Evolutionary conservation across 2,113 vertebrate genomes (phyloP), one percentile per base, ranked within the genome.

Genomic region (Bettongia penicillata): DNA sequence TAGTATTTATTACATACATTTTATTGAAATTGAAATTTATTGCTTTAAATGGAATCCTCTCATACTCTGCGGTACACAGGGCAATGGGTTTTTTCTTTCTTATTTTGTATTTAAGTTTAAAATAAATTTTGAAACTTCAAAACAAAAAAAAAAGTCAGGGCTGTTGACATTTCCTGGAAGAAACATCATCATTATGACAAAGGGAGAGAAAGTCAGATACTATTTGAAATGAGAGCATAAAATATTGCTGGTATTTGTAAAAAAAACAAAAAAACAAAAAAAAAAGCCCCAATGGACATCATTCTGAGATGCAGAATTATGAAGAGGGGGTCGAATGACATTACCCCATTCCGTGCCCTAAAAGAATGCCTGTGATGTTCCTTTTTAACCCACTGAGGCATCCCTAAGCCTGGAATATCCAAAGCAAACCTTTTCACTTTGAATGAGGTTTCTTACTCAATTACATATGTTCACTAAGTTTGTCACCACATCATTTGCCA

Each of bases 191-290:
- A 19, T 51, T 48, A 4, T 57, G 28, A 96, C 22, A n/a, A 96
- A 93, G 57, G 93, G 24, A 96, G 43, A 93, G 53, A 90, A 94
- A 94, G 97, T 84, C 52, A 94, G 14, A 51, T 90, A 50, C 84
- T 96, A 51, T 89, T 95, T 93, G 91, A 94, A 93, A 90, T 95
- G 89, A 53, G 95, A 95, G 93, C 96, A 90, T 94, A 96, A 91
- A 91, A 26, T 91, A 47, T 23, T 96, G 93, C 28, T 24, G 95
- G 55, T 51, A n/a, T 26, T 94, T 55, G 94, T 90, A 92, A 90
- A 91, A 95, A 95, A 91, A 95, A 95, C 43, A 90, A 19, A n/a
- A n/a, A n/a, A n/a, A n/a, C n/a, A n/a, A n/a, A n/a, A n/a, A n/a
- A n/a, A n/a, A n/a, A n/a, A n/a, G n/a, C 52, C 47, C 0, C 49